Percentiles rank a stretch among this genome's conserved stretches.
Conservation (phyloP, 2,797 vertebrate species). For the Leucoraja ocellata region DNA sequence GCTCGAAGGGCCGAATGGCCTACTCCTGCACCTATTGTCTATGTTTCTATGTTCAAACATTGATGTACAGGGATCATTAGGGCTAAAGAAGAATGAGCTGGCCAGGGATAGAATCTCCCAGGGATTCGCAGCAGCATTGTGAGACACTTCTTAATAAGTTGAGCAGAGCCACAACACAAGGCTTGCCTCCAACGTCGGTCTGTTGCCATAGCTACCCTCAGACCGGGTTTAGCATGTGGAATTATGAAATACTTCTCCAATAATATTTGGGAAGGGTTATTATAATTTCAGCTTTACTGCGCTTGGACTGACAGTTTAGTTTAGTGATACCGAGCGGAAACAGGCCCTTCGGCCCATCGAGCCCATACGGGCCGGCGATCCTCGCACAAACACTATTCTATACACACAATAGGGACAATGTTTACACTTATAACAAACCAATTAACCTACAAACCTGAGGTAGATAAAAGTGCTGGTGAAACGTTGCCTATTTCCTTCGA, state of each 20-base stretch:
- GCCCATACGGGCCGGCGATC: too few species aligned
- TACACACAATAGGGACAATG: too few species aligned
- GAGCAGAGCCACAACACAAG: not conserved
- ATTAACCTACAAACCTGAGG: too few species aligned
- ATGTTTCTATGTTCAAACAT: not conserved
- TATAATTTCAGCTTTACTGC: not conserved
- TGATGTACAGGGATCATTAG: not conserved
- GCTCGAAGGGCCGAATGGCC: too few species aligned
- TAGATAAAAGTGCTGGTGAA: too few species aligned
- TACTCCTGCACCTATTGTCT: too few species aligned
- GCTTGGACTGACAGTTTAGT: not conserved
- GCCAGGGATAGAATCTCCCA: not conserved
- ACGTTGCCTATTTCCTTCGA: too few species aligned
- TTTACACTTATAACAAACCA: too few species aligned
- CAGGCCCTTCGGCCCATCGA: too few species aligned
- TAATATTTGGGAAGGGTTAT: too few species aligned
- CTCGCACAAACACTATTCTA: too few species aligned
- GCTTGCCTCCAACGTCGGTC: not conserved
- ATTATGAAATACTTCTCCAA: not conserved
- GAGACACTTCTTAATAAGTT: not conserved
- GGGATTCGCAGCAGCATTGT: not conserved
- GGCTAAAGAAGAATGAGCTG: not conserved
- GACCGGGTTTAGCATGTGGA: not conserved
- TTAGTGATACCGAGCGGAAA: too few species aligned
- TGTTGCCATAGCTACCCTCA: slow-evolving; percentile 22